These are phyloP conservation scores for Pissodes strobi DNA, from an alignment of 1,140 invertebrate genomes.

Conservation along the genomic window DNA sequence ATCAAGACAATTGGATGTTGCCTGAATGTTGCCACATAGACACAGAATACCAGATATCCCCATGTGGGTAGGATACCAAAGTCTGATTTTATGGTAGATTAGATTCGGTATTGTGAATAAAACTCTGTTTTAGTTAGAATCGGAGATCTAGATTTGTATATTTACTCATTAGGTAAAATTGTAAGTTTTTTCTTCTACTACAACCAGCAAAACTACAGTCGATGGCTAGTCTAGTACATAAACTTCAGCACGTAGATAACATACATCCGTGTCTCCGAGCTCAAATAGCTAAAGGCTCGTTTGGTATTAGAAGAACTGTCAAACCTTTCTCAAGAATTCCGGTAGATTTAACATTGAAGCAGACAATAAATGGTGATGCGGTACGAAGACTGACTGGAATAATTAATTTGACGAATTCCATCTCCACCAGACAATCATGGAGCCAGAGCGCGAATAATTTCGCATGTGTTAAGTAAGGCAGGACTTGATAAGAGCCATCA, in stretches of 20 bases:
- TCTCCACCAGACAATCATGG: constrained; percentile 36
- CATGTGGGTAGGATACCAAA: constrained; percentile 51
- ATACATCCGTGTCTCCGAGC: neutral
- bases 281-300: constrained; percentile 8
- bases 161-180: too few species aligned
- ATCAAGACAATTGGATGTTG: constrained; percentile 11
- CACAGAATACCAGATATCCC: too few species aligned
- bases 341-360: constrained; percentile 41
- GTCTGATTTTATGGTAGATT: constrained; percentile 29
- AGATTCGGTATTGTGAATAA: too few species aligned
- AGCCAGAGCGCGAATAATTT: constrained; percentile 15
- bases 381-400: constrained; percentile 33
- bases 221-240: constrained; percentile 20
- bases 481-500: too few species aligned
- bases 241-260: neutral
- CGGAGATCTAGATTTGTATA: too few species aligned
- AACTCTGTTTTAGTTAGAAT: too few species aligned
- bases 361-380: constrained; percentile 40
- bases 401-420: constrained; percentile 34
- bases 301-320: constrained; percentile 39
- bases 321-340: constrained; percentile 43
- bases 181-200: neutral
- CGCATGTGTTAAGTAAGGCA: neutral
- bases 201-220: constrained; percentile 37
- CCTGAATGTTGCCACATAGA: too few species aligned